phyloP scores from a whole-genome alignment of 2,797 vertebrate species.

The Saguinus oedipus region DNA sequence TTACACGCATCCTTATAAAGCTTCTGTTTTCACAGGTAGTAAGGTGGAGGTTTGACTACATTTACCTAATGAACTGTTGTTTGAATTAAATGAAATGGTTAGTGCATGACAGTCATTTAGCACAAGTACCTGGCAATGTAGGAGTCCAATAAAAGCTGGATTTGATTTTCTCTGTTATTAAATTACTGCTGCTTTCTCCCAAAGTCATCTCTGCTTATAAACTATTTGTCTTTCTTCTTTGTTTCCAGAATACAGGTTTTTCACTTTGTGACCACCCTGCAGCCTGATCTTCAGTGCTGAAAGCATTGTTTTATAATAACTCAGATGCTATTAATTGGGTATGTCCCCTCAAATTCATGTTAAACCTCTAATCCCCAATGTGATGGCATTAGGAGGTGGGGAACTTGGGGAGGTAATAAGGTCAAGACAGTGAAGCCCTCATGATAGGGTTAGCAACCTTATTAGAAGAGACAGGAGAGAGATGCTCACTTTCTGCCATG shows the following conservation, averaged over 20 bases:
- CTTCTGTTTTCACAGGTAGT: background rate
- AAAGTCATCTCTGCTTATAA: background rate
- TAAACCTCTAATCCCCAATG: background rate
- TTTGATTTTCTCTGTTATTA: background rate
- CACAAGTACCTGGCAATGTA: background rate
- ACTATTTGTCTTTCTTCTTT: background rate
- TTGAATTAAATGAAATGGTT: background rate
- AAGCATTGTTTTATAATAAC: constrained; percentile 8
- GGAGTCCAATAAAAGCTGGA: background rate
- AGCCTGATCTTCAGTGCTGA: background rate
- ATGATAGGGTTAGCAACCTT: background rate
- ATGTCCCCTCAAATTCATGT: background rate
- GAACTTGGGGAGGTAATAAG: background rate
- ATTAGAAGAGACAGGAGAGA: background rate
- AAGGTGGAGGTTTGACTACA: background rate
- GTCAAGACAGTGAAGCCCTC: background rate
- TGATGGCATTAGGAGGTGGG: background rate
- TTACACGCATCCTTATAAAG: background rate
- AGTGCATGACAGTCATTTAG: background rate
- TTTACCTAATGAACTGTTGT: background rate
- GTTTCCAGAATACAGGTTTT: background rate
- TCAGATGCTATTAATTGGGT: background rate
- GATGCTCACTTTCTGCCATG: background rate
- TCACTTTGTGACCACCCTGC: background rate
- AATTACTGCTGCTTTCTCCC: background rate